A percentile compares a stretch with the other conserved stretches of the same genome.
Evolutionary conservation across 2,797 vertebrate species (phyloP).

Genomic region (Harpagifer antarcticus): DNA sequence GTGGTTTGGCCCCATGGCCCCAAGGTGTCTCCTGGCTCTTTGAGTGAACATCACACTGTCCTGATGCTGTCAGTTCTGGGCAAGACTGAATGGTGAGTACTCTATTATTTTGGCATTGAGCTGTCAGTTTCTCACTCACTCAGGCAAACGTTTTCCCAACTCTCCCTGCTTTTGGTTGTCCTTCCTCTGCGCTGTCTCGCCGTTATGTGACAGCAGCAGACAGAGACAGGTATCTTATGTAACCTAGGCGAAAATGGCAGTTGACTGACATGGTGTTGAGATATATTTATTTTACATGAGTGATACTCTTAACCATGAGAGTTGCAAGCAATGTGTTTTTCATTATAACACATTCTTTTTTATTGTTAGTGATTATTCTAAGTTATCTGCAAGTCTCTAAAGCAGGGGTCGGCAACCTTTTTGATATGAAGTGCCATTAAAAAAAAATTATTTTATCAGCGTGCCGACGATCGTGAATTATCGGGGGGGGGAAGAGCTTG

Average conservation of each 20-base stretch:
- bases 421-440: no score
- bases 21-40: slow-evolving; percentile 72
- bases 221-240: slow-evolving; percentile 30
- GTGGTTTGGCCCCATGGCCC: slow-evolving; percentile 63
- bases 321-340: no score
- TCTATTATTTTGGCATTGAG: slow-evolving; percentile 76
- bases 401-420: no score
- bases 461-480: no score
- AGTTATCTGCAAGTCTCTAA: no score
- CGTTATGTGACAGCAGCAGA: slow-evolving; percentile 39
- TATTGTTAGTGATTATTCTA: no score
- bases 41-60: slow-evolving; percentile 79
- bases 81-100: slow-evolving; percentile 69
- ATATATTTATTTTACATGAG: not conserved
- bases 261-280: slow-evolving; percentile 6
- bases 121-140: slow-evolving; percentile 75
- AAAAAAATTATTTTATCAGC: no score
- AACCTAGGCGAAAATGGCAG: slow-evolving; percentile 31
- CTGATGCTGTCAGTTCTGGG: slow-evolving; percentile 81
- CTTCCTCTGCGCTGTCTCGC: slow-evolving; percentile 27
- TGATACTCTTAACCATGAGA: no score
- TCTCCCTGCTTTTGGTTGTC: slow-evolving; percentile 39
- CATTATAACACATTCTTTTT: no score
- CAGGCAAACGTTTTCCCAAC: slow-evolving; percentile 42
- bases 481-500: no score